Conservation (phyloP, 2,888 invertebrate species). For the Drosophila incognita region DNA sequence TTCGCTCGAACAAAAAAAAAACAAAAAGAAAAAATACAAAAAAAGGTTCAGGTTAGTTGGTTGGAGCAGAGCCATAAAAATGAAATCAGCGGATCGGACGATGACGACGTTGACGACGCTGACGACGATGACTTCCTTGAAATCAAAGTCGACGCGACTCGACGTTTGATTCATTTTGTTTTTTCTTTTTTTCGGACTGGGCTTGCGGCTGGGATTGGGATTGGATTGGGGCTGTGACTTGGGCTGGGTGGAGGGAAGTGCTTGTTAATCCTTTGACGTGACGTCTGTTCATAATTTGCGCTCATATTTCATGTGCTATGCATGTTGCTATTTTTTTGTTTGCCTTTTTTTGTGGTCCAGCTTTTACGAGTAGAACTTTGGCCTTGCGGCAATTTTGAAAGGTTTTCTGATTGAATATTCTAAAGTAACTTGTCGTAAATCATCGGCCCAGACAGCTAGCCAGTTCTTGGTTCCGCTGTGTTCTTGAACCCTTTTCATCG, state of each 20-base stretch:
- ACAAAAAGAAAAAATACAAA: slow-evolving; percentile 6
- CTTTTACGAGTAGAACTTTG: slow-evolving; percentile 62
- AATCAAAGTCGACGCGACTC: slow-evolving; percentile 66
- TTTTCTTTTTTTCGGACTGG: slow-evolving; percentile 23
- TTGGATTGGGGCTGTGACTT: slow-evolving; percentile 12
- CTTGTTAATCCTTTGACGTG: slow-evolving; percentile 82
- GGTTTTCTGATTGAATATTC: slow-evolving; percentile 76
- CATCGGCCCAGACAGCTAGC: slow-evolving; percentile 47
- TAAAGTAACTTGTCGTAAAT: slow-evolving; percentile 74
- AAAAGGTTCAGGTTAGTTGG: slow-evolving; percentile 52
- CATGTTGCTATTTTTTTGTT: slow-evolving; percentile 38
- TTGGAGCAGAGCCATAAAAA: slow-evolving; percentile 51
- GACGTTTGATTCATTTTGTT: slow-evolving; percentile 66
- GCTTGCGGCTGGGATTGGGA: slow-evolving; percentile 13
- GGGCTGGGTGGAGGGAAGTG: slow-evolving; percentile 5
- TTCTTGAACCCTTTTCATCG: slow-evolving; percentile 30
- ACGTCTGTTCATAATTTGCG: slow-evolving; percentile 79
- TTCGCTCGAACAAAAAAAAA: slow-evolving; percentile 47
- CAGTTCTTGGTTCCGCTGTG: slow-evolving; percentile 24
- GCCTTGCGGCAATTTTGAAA: slow-evolving; percentile 77
- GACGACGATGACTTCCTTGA: slow-evolving; percentile 71
- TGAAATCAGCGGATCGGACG: slow-evolving; percentile 62
- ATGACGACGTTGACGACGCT: slow-evolving; percentile 33
- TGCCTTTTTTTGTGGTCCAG: slow-evolving; percentile 56
- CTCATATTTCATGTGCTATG: slow-evolving; percentile 77